Evolutionary conservation across 2,113 vertebrate species (phyloP).

Genomic region (Pseudonaja textilis): DNA sequence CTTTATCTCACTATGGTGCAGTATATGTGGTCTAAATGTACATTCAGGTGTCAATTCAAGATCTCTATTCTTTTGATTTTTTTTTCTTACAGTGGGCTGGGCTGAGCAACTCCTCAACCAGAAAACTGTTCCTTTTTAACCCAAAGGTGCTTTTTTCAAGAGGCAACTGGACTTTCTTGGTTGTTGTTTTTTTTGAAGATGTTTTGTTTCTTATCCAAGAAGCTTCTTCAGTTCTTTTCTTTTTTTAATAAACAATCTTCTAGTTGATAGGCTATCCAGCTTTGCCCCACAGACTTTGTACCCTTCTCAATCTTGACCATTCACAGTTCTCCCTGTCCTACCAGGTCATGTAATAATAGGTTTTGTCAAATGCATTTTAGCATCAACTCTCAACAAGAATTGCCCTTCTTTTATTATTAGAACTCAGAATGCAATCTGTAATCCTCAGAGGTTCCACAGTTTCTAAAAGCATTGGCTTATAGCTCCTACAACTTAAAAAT

Average conservation of each 20-base stretch:
- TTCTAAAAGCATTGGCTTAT: neutral
- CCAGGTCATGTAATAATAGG: neutral
- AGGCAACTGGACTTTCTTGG: too few relatives aligned
- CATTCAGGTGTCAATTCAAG: neutral
- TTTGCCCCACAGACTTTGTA: neutral
- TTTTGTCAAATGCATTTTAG: neutral
- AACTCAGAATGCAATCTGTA: neutral
- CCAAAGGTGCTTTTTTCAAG: too few relatives aligned
- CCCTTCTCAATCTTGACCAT: neutral
- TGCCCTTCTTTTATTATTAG: neutral
- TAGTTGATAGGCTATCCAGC: neutral
- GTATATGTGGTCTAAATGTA: neutral
- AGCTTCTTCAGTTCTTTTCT: too few relatives aligned
- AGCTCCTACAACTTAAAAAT: neutral
- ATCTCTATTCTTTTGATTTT: neutral
- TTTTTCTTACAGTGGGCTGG: neutral
- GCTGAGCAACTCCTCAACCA: neutral
- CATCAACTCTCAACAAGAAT: neutral
- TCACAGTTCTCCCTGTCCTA: neutral
- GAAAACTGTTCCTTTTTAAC: neutral
- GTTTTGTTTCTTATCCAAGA: too few relatives aligned
- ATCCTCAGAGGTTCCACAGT: neutral
- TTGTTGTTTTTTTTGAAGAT: too few relatives aligned
- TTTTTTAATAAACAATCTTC: neutral
- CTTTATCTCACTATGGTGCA: neutral